Base-by-base conservation (phyloP, 2,888 invertebrate genomes). In the Romanomermis culicivorax region DNA sequence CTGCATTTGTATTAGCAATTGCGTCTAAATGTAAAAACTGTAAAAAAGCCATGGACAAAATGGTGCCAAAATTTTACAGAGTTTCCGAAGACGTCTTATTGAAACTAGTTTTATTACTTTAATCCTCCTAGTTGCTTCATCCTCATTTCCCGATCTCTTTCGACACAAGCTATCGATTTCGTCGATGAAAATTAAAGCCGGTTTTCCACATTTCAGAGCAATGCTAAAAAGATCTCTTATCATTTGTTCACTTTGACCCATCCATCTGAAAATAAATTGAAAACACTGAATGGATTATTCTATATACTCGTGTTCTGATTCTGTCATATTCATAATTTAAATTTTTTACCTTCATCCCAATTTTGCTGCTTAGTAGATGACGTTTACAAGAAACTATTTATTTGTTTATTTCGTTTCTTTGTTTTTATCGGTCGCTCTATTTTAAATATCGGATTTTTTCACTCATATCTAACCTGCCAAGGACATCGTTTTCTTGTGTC, bases 121-220 rank as follows among this genome's bases (percentile, higher is more conserved):
- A 42, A 77, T 68, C 49, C 77, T 68, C 58, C 78, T 66, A 1
- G 71, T 71, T 59, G 73, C 69, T 58, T 77, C 77, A 56, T 71
- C 71, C 64, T 77, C 77, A 2, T 66, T 64, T 2, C 67, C 64
- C 43, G 63, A 69, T 53, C 77, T 66, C 59, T 67, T 71, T 42
- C 76, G 68, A 63, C 77, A 77, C 55, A 78, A 65, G 52, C 76
- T 74, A 66, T 78, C 78, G 43, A 78, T 72, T 67, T 78, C 78
- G 65, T 78, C 78, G 51, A 54, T 52, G 29, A 54, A 54, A 4
- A 48, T 23, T 2, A 43, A 54, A 23, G 54, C 7, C 50, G 43
- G 49, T 3, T 3, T 26, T 3, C 7, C 49, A 17, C 53, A 14
- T 4, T 24, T 20, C 3, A 29, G 24, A 11, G 17, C 49, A 3